These are phyloP conservation scores for Benthosema pterotum DNA, from an alignment of 2,797 vertebrate genomes.

Conservation along the genomic window DNA sequence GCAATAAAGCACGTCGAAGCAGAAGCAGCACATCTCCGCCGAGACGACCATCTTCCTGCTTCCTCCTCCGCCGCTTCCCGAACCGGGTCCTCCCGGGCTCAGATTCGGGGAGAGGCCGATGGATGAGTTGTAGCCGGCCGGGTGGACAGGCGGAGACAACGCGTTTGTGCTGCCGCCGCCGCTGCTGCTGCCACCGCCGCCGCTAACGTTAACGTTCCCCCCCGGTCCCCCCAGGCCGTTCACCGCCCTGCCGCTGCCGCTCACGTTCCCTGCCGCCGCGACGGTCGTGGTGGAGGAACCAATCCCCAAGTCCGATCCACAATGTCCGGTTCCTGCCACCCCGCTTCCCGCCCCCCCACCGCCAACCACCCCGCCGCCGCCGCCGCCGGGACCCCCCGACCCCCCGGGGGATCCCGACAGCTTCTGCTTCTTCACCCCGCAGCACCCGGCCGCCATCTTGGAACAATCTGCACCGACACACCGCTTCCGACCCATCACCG, in stretches of 20 bases:
- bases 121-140: conserved; percentile 81
- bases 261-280: conserved; percentile 83
- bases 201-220: conserved; percentile 82
- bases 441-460: conserved; percentile 99
- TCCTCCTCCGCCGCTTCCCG: conserved; percentile 81
- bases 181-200: conserved; percentile 71
- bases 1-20: conserved; percentile 98
- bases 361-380: conserved; percentile 73
- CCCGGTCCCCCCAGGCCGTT: conserved; percentile 88
- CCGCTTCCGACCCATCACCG: conserved; percentile 97
- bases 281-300: conserved; percentile 84
- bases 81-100: conserved; percentile 85
- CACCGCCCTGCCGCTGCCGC: conserved; percentile 60
- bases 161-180: conserved; percentile 81
- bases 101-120: conserved; percentile 86
- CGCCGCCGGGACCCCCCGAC: conserved; percentile 90
- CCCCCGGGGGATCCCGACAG: conserved; percentile 97
- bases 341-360: conserved; percentile 81
- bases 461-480: conserved; percentile 97
- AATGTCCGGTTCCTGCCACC: conserved; percentile 89
- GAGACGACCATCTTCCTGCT: conserved; percentile 97
- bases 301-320: conserved; percentile 89
- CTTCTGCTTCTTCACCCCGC: conserved; percentile 99
- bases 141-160: conserved; percentile 75
- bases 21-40: conserved; percentile 99